Evolutionary conservation across 2,113 vertebrate species (phyloP).

Genomic region (Percina caprodes): DNA sequence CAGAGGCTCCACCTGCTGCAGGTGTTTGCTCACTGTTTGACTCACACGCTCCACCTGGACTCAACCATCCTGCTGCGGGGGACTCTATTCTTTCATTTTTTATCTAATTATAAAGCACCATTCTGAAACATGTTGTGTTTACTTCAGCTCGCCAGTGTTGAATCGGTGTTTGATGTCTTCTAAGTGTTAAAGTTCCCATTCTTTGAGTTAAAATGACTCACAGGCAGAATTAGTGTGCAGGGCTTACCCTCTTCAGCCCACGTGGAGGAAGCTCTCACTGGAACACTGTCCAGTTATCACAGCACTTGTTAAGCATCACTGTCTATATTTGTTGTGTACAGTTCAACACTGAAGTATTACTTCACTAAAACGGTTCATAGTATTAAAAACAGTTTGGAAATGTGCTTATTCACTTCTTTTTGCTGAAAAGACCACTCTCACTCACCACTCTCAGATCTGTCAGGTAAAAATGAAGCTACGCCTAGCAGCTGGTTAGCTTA

Average conservation of each 20-base stretch:
- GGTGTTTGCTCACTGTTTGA: constrained; percentile 52
- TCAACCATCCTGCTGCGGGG: neutral
- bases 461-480: too few relatives aligned
- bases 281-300: neutral
- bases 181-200: neutral
- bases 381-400: neutral
- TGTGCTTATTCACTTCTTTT: too few relatives aligned
- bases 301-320: neutral
- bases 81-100: neutral
- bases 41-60: constrained; percentile 14
- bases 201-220: neutral
- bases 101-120: neutral
- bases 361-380: too few relatives aligned
- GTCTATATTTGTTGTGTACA: neutral
- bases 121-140: too few relatives aligned
- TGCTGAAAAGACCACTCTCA: too few relatives aligned
- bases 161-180: neutral
- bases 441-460: too few relatives aligned
- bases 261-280: neutral
- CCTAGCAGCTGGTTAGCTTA: too few relatives aligned
- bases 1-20: constrained; percentile 61
- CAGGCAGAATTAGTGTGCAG: neutral
- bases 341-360: neutral
- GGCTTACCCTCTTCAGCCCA: constrained; percentile 15
- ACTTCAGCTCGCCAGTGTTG: too few relatives aligned